phyloP scores from a whole-genome alignment of 2,888 invertebrate species.

The Isotomurus palustris region DNA sequence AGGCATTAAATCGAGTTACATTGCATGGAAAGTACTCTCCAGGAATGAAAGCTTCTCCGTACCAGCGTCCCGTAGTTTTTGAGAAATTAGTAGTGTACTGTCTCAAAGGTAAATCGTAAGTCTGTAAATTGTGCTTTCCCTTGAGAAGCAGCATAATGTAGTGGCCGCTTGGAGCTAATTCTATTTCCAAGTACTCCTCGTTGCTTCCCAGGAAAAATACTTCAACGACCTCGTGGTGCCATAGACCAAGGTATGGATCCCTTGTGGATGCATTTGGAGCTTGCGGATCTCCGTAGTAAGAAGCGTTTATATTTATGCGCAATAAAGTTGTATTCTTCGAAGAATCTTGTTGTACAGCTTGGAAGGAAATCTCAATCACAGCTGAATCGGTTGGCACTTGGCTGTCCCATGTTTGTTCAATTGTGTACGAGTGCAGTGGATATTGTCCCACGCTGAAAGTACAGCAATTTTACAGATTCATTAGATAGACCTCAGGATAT shows the following conservation, averaged over 20 bases:
- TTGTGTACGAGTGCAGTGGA: too few species aligned
- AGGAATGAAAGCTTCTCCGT: conserved; percentile 2
- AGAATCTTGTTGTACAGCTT: not conserved
- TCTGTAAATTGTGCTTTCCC: not conserved
- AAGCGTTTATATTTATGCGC: not conserved
- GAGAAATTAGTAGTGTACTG: not conserved
- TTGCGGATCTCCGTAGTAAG: not conserved
- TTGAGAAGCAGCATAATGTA: conserved; percentile 5
- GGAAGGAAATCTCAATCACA: not conserved
- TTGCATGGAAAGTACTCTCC: not conserved
- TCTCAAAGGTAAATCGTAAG: conserved; percentile 2
- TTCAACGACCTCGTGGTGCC: conserved; percentile 10
- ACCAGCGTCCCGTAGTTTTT: not conserved
- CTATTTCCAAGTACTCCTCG: conserved; percentile 11
- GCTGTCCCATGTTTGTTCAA: not conserved
- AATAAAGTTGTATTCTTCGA: too few species aligned
- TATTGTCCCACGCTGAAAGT: too few species aligned
- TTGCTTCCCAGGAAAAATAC: conserved; percentile 6
- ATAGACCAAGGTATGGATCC: not conserved
- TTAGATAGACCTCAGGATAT: too few species aligned
- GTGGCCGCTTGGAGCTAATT: conserved; percentile 4
- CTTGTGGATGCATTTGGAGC: not conserved
- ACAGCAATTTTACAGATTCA: too few species aligned
- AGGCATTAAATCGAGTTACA: not conserved
- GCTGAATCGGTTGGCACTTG: not conserved